Conservation (phyloP, 1,140 invertebrate species). For the roundworm (Caenorhabditis elegans) region DNA sequence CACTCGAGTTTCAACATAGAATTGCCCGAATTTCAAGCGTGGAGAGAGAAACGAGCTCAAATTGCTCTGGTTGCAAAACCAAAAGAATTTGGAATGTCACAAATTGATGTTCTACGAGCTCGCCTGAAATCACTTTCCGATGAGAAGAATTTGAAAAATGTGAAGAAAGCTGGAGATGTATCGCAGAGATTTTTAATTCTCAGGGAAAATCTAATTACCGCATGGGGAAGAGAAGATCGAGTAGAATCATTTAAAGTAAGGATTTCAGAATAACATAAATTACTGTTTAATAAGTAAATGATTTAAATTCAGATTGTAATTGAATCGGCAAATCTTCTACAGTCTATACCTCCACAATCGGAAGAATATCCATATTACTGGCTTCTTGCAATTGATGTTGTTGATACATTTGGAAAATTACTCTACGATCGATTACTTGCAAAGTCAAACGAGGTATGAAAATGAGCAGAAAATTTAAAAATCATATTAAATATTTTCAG, state of each 20-base stretch:
- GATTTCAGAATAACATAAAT: constrained; percentile 69
- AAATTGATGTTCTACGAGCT: not conserved
- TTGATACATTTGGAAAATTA: constrained; percentile 89
- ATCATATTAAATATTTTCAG: constrained; percentile 6
- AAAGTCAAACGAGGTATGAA: constrained; percentile 73
- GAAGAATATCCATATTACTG: constrained; percentile 88
- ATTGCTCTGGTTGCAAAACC: not conserved
- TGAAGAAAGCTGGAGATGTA: not conserved
- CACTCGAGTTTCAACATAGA: not conserved
- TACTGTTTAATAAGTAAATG: constrained; percentile 20
- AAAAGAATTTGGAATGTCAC: not conserved
- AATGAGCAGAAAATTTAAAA: constrained; percentile 70
- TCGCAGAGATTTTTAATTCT: constrained; percentile 78
- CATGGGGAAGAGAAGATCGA: constrained; percentile 88
- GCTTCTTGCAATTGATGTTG: constrained; percentile 88
- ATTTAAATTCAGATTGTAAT: constrained; percentile 57
- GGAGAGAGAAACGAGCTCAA: constrained; percentile 16
- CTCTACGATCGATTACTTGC: constrained; percentile 82
- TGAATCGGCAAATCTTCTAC: constrained; percentile 86
- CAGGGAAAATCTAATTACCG: constrained; percentile 81
- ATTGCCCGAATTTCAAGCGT: not conserved
- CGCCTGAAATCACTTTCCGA: not conserved
- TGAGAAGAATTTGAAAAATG: not conserved
- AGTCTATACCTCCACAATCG: constrained; percentile 85
- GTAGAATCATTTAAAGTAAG: constrained; percentile 94